Evolutionary conservation across 2,888 invertebrate genomes (phyloP), one percentile per base, ranked within the genome.

Genomic region (Gastrophysa polygoni): DNA sequence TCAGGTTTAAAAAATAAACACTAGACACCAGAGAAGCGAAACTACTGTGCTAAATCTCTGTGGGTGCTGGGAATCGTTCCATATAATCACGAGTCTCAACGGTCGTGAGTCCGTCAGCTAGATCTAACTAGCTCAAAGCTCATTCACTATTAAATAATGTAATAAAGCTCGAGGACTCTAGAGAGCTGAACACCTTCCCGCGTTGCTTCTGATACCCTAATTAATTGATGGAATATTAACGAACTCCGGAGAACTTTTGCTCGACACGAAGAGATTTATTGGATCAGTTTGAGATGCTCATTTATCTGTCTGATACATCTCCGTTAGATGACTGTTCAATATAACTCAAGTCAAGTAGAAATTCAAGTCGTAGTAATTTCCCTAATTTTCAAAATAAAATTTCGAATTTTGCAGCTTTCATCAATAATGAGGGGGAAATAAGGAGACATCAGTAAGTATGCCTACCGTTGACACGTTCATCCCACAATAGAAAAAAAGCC

Each of bases 141-240:
- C 32, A 51, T 51, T 51, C 32, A 34, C 50, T 34, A 29, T 34
- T 51, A n/a, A n/a, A n/a, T 51, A 51, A 51, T 34, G 50, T 34
- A 18, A 24, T 24, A 24, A 24, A 7, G 24, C 24, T 24, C 24
- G 24, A 24, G 24, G 24, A 24, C 4, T 7, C 24, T 24, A 7
- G 24, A 24, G 24, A 24, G 24, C 24, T 7, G 21, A 11, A 21
- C 38, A 52, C 38, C 34, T 34, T 14, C 16, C 4, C 14, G 34
- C 20, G 18, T 46, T 5, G 51, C 21, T 14, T 6, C 5, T 1
- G 16, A 16, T 29, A 3, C 4, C 24, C 4, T 52, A n/a, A 52
- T 38, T 52, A 38, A 52, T 52, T n/a, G 38, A 21, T 38, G 21
- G 51, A 18, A 38, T 34, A 51, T 51, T 51, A 7, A 51, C 34